Evolutionary conservation across 2,797 vertebrate species (phyloP), one percentile per base, ranked within the genome.

Genomic region (Poecilia velifera): DNA sequence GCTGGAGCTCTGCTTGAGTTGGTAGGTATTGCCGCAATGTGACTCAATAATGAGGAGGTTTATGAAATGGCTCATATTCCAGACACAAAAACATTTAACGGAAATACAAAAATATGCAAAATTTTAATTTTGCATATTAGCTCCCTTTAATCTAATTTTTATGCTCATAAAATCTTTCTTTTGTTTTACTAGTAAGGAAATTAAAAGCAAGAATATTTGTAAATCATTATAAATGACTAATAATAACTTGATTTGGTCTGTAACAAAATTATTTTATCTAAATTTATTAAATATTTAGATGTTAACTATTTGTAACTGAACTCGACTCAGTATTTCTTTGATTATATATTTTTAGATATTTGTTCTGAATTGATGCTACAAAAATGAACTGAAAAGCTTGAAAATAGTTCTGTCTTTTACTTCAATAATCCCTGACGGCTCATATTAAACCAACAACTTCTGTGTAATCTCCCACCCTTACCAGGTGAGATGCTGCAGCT

Each of bases 401-500:
- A 22, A n/a, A n/a, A 8, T 68, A 22, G 3, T 41, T 22, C 39
- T 25, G 36, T 8, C 43, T 70, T 45, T 70, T 43, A 5, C 12
- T n/a, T 45, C 45, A n/a, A n/a, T 13, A 71, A 43, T 28, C 25
- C 12, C 3, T 25, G 34, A 39, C 36, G 6, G 18, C 64, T 39
- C 20, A 41, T 20, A 45, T 28, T 7, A 16, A 71, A 71, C 68
- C 39, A 70, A 70, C 39, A n/a, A 14, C 10, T 39, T 77, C 47
- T 55, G 57, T 46, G 57, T 41, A 6, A 31, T 31, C 51, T 73
- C 25, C 6, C n/a, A 10, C 62, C 39, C 73, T 93, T 89, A 98
- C 97, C 97, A 95, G 92, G 78, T 97, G 97, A 4, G 96, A 96
- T 74, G 95, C 95, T 18, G 96, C 86, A 5, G 95, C 95, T 0